Evolutionary conservation across 2,113 vertebrate genomes (phyloP), one percentile per base, ranked within the genome.

Genomic region (Desmodus rotundus): DNA sequence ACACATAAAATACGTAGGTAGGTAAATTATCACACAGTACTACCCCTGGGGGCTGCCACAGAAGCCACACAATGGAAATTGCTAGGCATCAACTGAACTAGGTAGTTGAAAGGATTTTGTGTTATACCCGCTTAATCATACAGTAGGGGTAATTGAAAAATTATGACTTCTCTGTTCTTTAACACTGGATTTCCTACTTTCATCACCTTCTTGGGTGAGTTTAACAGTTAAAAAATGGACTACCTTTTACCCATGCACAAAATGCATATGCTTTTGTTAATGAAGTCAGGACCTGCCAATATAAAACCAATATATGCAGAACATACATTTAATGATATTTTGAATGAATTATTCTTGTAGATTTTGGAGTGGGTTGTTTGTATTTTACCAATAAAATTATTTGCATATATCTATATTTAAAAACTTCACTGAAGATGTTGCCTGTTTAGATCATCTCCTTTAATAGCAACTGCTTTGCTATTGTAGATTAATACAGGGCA

Each of bases 1-100:
- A 84, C 31, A 70, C 65, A 63, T 68, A 76, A 87, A 96, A 65
- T 38, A 73, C 20, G 61, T 77, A 95, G 13, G 41, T 68, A 63
- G 24, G 68, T 85, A 84, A 81, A 93, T 73, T 47, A 92, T n/a
- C 12, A 77, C 5, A 16, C 4, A 85, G 24, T 31, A 3, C 6
- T 74, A n/a, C 31, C n/a, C 33, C 52, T 78, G 28, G 74, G 77
- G 43, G 26, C 13, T 70, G 22, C 38, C 7, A 4, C 26, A 67
- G 20, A 20, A 81, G 15, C 16, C 70, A 56, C 67, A 43, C 22
- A 81, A 43, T 77, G 85, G n/a, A 58, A 93, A 78, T 61, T 52
- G 19, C 31, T 82, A 20, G 38, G 14, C 54, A 72, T 52, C 19
- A 17, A 14, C 2, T 67, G 58, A 93, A 72, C 4, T 54, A 41